These are phyloP conservation scores for Amphiprion ocellaris DNA, from an alignment of 2,113 vertebrate species.

Conservation along the genomic window DNA sequence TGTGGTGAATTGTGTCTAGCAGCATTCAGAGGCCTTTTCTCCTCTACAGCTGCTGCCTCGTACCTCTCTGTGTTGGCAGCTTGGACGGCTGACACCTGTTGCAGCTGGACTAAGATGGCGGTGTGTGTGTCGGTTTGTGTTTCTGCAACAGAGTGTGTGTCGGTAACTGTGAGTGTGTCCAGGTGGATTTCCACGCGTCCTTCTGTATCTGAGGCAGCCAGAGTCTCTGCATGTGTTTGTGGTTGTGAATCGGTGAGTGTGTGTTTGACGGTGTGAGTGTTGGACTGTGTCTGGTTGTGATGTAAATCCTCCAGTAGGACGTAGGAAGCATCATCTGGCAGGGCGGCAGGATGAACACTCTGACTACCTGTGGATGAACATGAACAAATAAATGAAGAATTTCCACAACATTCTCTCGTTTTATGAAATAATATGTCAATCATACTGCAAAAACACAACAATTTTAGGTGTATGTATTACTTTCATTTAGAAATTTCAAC, in stretches of 20 bases:
- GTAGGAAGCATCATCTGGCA: slow-evolving; percentile 66
- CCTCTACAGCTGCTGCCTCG: slow-evolving; percentile 2
- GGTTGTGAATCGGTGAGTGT: slow-evolving; percentile 9
- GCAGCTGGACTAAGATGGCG: slow-evolving; percentile 51
- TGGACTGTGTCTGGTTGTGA: slow-evolving; percentile 70
- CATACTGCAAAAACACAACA: no score
- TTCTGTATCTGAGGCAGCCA: neutral
- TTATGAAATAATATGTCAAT: no score
- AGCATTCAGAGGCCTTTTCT: neutral
- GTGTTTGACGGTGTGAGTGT: slow-evolving; percentile 33
- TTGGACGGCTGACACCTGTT: slow-evolving; percentile 82
- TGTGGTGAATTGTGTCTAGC: neutral
- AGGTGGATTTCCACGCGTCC: neutral
- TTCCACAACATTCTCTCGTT: no score
- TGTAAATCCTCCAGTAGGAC: slow-evolving; percentile 65
- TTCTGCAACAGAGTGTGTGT: slow-evolving; percentile 14
- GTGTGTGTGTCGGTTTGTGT: neutral
- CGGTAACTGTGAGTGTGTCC: neutral
- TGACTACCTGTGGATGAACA: slow-evolving; percentile 53
- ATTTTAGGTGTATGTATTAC: no score
- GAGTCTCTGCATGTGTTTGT: neutral
- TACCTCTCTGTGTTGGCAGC: slow-evolving; percentile 87
- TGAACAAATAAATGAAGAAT: neutral
- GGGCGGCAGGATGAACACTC: slow-evolving; percentile 60
- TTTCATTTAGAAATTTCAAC: no score